Conservation (phyloP, 2,888 invertebrate genomes). For the Napeogenes sylphis region DNA sequence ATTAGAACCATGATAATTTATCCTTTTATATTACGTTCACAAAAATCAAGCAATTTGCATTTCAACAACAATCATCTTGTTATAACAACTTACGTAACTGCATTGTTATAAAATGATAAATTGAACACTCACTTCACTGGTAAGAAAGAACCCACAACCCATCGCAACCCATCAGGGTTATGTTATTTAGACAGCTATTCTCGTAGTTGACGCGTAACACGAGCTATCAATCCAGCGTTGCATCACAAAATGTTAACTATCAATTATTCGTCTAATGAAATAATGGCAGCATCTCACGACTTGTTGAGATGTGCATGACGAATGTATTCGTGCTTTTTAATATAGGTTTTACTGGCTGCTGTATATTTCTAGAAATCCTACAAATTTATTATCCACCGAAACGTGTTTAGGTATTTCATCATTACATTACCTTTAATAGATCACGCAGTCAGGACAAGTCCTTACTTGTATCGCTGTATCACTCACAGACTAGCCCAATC, state of each 20-base stretch:
- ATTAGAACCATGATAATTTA: slow-evolving; percentile 5
- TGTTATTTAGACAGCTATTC: slow-evolving; percentile 34
- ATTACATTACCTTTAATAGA: too few species aligned
- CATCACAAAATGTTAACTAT: slow-evolving; percentile 60
- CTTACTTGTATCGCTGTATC: too few species aligned
- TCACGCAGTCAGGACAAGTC: too few species aligned
- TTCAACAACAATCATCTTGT: slow-evolving; percentile 8
- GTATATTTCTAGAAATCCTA: slow-evolving; percentile 14
- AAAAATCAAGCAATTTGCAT: background rate
- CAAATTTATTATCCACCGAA: too few species aligned
- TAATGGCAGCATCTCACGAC: slow-evolving; percentile 64
- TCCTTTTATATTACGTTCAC: background rate
- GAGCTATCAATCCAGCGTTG: slow-evolving; percentile 68
- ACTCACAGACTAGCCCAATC: too few species aligned
- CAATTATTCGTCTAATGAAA: slow-evolving; percentile 70
- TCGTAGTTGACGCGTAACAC: slow-evolving; percentile 55
- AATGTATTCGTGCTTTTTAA: slow-evolving; percentile 29
- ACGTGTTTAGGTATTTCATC: too few species aligned
- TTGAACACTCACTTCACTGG: slow-evolving; percentile 48
- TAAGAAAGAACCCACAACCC: slow-evolving; percentile 47
- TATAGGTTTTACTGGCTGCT: slow-evolving; percentile 29
- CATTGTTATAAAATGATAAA: slow-evolving; percentile 59
- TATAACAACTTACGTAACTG: slow-evolving; percentile 36
- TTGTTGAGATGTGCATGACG: slow-evolving; percentile 38
- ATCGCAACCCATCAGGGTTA: slow-evolving; percentile 46